Conservation (phyloP, 2,113 vertebrate genomes). For the Grammomys dolichurus region DNA sequence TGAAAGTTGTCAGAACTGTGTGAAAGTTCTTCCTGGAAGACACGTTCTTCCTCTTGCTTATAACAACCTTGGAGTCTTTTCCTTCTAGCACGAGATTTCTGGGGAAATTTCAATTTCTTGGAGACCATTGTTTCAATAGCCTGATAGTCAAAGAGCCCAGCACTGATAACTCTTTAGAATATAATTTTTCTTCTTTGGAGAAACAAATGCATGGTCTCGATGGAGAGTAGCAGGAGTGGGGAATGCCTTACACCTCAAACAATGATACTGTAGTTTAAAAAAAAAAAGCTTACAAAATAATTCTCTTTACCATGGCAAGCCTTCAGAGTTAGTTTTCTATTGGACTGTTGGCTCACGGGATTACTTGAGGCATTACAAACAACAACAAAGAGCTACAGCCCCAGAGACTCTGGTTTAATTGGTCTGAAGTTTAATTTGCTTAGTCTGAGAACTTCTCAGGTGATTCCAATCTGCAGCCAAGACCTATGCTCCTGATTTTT, state of each 20-base stretch:
- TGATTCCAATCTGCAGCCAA: conserved; percentile 35
- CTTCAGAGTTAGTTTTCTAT: background rate
- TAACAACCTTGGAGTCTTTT: background rate
- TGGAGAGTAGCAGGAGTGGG: background rate
- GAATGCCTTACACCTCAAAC: background rate
- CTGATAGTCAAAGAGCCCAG: background rate
- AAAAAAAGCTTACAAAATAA: background rate
- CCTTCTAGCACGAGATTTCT: background rate
- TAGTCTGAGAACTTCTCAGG: background rate
- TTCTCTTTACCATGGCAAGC: background rate
- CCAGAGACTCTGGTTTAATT: conserved; percentile 40
- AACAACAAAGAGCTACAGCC: background rate
- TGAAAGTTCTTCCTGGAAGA: background rate
- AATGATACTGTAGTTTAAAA: background rate
- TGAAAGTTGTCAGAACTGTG: background rate
- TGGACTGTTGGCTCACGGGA: background rate
- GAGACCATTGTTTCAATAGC: background rate
- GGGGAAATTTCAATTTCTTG: background rate
- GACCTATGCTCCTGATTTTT: background rate
- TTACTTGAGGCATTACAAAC: background rate
- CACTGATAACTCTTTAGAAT: too few species aligned
- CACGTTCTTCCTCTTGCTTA: background rate
- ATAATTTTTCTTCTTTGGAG: background rate
- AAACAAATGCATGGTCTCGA: background rate
- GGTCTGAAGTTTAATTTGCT: background rate